Evolutionary conservation across 2,113 vertebrate species (phyloP), one percentile per base, ranked within the genome.

Genomic region (Malaclemys terrapin): DNA sequence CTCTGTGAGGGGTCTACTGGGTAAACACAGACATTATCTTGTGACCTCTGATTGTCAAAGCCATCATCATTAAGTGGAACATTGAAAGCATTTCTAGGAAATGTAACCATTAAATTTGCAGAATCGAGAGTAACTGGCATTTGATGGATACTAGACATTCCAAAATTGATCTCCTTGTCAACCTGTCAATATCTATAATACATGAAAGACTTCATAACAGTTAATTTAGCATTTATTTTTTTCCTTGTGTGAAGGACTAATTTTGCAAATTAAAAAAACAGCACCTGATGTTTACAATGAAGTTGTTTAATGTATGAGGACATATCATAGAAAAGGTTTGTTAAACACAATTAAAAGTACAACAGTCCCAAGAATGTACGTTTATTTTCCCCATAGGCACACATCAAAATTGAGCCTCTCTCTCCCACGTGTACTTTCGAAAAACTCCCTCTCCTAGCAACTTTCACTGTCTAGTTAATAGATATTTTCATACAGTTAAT

Each of bases 21-120:
- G 2, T 54, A 92, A 84, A 54, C 31, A 91, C 13, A 84, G n/a
- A 80, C 88, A 91, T 22, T 22, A 82, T 82, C 42, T 83, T 89
- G 35, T 52, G 87, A 82, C 85, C 87, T 96, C 42, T 88, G 31
- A 38, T 76, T 72, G 54, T 10, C 52, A 90, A 85, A 87, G 38
- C 10, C 1, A 22, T 49, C 57, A 91, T 47, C 42, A 80, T 80
- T 89, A 84, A 75, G 49, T 79, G 31, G 38, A 88, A 78, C 38
- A 35, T 25, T 79, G 56, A 92, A 84, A 84, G 59, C 57, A 72
- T 92, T 87, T 78, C 76, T 80, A 88, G 75, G 69, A 92, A 89
- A 80, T 24, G 50, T 42, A 78, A 81, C 12, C 6, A 53, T 24
- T 84, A 2, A 17, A 29, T n/a, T 3, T 89, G 31, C 52, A 19